Conservation (phyloP, 2,113 vertebrate genomes). For the Mastomys natalensis region DNA sequence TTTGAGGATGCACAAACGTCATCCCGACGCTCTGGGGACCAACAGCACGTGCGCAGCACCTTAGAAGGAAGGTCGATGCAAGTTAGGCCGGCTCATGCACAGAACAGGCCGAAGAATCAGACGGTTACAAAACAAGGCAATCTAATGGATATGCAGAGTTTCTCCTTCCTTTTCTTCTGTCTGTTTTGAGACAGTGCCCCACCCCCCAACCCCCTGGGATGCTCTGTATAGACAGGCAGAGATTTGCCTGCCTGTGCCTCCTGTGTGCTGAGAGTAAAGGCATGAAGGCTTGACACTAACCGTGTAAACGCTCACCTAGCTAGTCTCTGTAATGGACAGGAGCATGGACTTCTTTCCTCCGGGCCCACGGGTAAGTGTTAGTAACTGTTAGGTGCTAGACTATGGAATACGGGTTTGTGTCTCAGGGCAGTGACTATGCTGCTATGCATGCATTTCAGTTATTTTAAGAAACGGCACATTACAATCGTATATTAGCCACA, state of each 20-base stretch:
- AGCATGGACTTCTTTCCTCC: not conserved
- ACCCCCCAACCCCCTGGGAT: too few relatives aligned
- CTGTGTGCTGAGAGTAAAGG: not conserved
- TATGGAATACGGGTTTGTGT: not conserved
- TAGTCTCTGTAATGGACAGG: not conserved
- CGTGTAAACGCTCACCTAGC: not conserved
- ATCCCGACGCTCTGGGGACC: too few relatives aligned
- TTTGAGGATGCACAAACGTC: too few relatives aligned
- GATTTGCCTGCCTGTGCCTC: not conserved
- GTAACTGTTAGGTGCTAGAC: not conserved
- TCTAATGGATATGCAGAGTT: not conserved
- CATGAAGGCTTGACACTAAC: not conserved
- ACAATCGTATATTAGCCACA: slow-evolving; percentile 1
- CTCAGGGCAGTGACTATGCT: not conserved
- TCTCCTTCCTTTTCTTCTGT: not conserved
- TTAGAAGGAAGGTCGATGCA: not conserved
- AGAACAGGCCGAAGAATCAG: not conserved
- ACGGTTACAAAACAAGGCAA: not conserved
- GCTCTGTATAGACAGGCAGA: not conserved
- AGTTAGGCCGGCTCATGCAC: not conserved
- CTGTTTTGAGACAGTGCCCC: not conserved
- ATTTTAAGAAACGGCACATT: slow-evolving; percentile 3
- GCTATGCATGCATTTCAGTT: not conserved
- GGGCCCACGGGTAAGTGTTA: not conserved
- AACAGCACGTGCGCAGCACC: not conserved